phyloP scores from a whole-genome alignment of 1,140 invertebrate genomes.

The Littorina saxatilis region DNA sequence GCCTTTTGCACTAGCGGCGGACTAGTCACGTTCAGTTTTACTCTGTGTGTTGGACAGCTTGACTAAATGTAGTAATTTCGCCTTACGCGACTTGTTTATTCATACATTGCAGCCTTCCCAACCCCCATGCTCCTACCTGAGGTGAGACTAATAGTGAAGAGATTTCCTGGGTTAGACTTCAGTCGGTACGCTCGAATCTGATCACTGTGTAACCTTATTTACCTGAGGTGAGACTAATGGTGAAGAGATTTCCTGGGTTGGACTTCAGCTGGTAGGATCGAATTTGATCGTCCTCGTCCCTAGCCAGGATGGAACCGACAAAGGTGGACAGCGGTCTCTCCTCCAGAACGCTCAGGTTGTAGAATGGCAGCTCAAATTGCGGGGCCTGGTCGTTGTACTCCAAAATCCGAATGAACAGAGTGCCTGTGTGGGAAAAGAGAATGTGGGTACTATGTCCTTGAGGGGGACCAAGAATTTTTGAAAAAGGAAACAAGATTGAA shows the following conservation, averaged over 20 bases:
- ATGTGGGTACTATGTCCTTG: no score
- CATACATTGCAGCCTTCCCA: no score
- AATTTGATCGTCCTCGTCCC: constrained; percentile 83
- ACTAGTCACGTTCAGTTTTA: no score
- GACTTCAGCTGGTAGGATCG: constrained; percentile 53
- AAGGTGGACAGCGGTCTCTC: constrained; percentile 89
- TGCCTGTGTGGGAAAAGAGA: no score
- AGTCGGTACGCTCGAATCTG: constrained; percentile 60
- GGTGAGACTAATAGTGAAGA: constrained; percentile 82
- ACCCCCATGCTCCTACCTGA: no score
- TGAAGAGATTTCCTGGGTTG: constrained; percentile 77
- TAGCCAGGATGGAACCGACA: constrained; percentile 87
- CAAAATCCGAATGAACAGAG: constrained; percentile 89
- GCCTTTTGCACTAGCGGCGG: no score
- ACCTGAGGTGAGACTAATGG: constrained; percentile 81
- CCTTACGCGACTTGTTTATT: no score
- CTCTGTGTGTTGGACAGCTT: no score
- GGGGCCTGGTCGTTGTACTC: constrained; percentile 85
- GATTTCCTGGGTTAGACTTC: constrained; percentile 52
- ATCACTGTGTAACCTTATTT: no score
- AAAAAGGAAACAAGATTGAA: no score
- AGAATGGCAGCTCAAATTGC: constrained; percentile 77
- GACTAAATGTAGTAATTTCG: no score
- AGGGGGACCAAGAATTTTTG: no score
- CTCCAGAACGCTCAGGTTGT: constrained; percentile 84